Conservation (phyloP, 2,888 invertebrate genomes). For the Hedya salicella region DNA sequence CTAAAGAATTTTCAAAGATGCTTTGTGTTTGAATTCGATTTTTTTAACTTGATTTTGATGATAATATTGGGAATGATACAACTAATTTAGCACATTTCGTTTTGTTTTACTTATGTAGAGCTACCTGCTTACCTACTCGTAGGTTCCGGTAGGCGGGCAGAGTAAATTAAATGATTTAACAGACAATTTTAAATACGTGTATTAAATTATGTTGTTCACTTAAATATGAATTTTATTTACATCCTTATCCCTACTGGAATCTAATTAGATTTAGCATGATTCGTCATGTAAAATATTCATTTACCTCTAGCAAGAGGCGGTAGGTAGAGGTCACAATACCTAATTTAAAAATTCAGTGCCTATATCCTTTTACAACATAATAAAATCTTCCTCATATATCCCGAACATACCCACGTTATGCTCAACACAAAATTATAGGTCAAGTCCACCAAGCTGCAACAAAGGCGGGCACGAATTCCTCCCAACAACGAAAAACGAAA, state of each 20-base stretch:
- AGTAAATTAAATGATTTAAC: too few species aligned
- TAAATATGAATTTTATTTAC: too few species aligned
- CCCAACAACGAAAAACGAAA: constrained; percentile 70
- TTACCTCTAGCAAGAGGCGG: not conserved
- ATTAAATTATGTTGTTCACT: too few species aligned
- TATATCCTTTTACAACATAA: not conserved
- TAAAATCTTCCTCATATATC: too few species aligned
- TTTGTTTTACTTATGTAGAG: not conserved
- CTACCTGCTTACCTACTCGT: too few species aligned
- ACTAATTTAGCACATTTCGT: not conserved
- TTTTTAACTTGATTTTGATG: constrained; percentile 19
- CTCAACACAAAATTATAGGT: constrained; percentile 34
- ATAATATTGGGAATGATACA: constrained; percentile 1
- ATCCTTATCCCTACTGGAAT: constrained; percentile 30
- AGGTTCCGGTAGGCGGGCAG: too few species aligned
- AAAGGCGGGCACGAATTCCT: constrained; percentile 56
- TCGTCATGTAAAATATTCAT: too few species aligned
- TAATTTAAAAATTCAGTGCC: not conserved
- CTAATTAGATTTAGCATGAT: constrained; percentile 24
- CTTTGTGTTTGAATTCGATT: constrained; percentile 17
- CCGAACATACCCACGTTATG: constrained; percentile 11
- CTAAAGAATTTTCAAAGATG: constrained; percentile 64
- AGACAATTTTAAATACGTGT: too few species aligned
- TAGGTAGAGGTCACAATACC: not conserved
- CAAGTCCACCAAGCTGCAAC: constrained; percentile 38